Evolutionary conservation across 2,797 vertebrate genomes (phyloP).

Genomic region (Lacerta bilineata): DNA sequence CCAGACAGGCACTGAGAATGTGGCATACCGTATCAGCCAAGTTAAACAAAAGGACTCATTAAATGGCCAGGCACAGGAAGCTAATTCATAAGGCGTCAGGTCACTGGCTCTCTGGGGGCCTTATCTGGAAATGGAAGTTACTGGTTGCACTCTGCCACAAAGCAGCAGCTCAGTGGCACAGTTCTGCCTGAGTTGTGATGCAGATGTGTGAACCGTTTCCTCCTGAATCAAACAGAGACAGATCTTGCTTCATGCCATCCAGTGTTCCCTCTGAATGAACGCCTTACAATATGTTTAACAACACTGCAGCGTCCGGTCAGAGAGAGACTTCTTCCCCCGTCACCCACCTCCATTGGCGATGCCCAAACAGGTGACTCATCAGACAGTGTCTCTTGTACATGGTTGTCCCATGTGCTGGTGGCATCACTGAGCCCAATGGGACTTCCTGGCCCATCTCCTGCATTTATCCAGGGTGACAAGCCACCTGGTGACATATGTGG

Average conservation of each 20-base stretch:
- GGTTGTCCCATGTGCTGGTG: conserved; percentile 46
- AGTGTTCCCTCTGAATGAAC: not conserved
- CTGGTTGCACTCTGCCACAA: too few relatives aligned
- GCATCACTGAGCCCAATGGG: conserved; percentile 31
- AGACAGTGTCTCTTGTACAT: conserved; percentile 46
- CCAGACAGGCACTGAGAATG: not conserved
- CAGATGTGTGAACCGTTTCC: not conserved
- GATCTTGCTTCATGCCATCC: not conserved
- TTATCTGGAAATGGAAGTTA: too few relatives aligned
- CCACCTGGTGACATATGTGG: not conserved
- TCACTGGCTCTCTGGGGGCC: too few relatives aligned
- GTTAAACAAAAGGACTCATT: not conserved
- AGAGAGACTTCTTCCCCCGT: not conserved
- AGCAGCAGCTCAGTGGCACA: too few relatives aligned
- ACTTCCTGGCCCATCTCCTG: conserved; percentile 39
- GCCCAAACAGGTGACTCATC: conserved; percentile 55
- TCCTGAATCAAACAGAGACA: not conserved
- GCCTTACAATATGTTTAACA: not conserved
- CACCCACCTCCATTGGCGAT: conserved; percentile 49
- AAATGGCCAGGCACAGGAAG: too few relatives aligned
- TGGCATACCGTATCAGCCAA: not conserved
- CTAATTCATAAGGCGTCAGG: too few relatives aligned
- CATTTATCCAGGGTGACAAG: conserved; percentile 48
- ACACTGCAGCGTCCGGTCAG: not conserved
- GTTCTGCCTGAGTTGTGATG: not conserved